phyloP scores from a whole-genome alignment of 2,888 invertebrate species.

The Hirtodrosophila trivittata region DNA sequence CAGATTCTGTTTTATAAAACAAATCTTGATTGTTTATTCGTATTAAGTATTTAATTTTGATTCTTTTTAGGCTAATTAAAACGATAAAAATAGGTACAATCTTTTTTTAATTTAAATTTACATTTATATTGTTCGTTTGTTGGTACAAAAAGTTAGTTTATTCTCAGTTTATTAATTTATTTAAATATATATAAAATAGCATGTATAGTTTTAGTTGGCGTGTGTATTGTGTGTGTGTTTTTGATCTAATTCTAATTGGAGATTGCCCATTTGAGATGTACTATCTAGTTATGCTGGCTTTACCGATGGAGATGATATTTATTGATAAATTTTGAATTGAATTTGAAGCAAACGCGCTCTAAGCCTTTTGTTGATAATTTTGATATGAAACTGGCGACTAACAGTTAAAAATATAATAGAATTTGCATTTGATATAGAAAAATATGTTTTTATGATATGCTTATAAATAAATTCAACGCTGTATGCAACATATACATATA shows the following conservation, averaged over 20 bases:
- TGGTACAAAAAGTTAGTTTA: conserved; percentile 63
- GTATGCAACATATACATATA: conserved; percentile 28
- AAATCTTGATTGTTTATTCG: conserved; percentile 36
- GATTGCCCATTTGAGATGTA: conserved; percentile 69
- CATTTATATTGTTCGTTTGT: conserved; percentile 52
- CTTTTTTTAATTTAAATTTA: conserved; percentile 20
- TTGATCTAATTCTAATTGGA: conserved; percentile 54
- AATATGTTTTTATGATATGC: conserved; percentile 69
- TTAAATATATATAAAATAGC: conserved; percentile 66
- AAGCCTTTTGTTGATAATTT: conserved; percentile 43
- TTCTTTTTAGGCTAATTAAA: conserved; percentile 39
- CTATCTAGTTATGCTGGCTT: conserved; percentile 30
- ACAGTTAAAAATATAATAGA: conserved; percentile 57
- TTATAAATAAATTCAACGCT: conserved; percentile 74
- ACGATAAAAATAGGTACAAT: conserved; percentile 51
- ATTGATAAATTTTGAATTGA: conserved; percentile 15
- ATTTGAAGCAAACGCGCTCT: conserved; percentile 55
- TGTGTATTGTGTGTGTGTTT: conserved; percentile 31
- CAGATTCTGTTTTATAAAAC: conserved; percentile 27
- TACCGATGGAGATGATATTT: conserved; percentile 18
- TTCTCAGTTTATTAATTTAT: conserved; percentile 32
- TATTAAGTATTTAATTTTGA: conserved; percentile 33
- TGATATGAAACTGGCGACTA: conserved; percentile 65
- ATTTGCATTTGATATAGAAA: conserved; percentile 59
- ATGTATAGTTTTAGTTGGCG: conserved; percentile 60